These are phyloP conservation scores for Nycteola revayana DNA, from an alignment of 2,888 invertebrate species.

Conservation along the genomic window DNA sequence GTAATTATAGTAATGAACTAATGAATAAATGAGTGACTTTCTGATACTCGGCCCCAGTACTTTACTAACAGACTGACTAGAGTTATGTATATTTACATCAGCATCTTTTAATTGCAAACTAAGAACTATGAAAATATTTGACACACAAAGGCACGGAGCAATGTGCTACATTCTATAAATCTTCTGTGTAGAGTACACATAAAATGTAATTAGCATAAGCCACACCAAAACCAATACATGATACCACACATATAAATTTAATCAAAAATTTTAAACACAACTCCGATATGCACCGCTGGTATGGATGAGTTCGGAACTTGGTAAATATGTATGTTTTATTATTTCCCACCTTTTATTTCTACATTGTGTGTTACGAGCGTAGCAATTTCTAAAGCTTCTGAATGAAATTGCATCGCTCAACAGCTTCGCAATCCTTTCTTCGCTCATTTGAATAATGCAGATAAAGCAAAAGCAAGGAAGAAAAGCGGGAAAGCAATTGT, in stretches of 20 bases:
- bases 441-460: constrained; percentile 37
- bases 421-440: constrained; percentile 42
- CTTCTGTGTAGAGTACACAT: too few species aligned
- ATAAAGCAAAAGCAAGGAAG: constrained; percentile 27
- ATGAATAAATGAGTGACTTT: too few species aligned
- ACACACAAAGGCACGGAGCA: too few species aligned
- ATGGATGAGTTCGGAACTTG: constrained; percentile 72
- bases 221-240: constrained; percentile 14
- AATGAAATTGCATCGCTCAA: constrained; percentile 42
- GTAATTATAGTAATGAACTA: too few species aligned
- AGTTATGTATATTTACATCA: too few species aligned
- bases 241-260: too few species aligned
- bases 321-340: constrained; percentile 52
- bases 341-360: constrained; percentile 32
- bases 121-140: too few species aligned
- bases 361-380: constrained; percentile 21
- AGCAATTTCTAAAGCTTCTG: constrained; percentile 35
- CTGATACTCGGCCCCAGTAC: too few species aligned
- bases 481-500: constrained; percentile 38
- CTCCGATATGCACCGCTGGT: constrained; percentile 81
- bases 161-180: too few species aligned
- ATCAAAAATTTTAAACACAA: constrained; percentile 46
- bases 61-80: too few species aligned
- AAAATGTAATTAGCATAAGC: constrained; percentile 1
- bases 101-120: too few species aligned